Evolutionary conservation across 2,113 vertebrate species (phyloP), one percentile per base, ranked within the genome.

Genomic region (Pyrgilauda ruficollis): DNA sequence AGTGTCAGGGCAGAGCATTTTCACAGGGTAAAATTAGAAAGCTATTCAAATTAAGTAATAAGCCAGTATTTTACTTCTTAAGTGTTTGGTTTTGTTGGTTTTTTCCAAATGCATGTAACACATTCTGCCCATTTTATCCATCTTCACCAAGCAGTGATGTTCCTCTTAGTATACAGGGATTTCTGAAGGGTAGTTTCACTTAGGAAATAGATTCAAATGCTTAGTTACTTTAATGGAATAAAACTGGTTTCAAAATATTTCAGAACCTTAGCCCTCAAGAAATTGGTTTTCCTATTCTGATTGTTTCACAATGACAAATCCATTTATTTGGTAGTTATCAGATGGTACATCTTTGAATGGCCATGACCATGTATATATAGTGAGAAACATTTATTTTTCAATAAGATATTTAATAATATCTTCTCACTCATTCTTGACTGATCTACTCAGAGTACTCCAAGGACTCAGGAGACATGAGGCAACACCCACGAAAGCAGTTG

Each of bases 401-500:
- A n/a, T n/a, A n/a, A n/a, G n/a, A n/a, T n/a, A n/a, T n/a, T n/a
- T n/a, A n/a, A n/a, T n/a, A n/a, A 30, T 21, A 24, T 63, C 15
- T 75, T 77, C 72, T 47, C 31, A 84, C n/a, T 24, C 73, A 3
- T 69, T 44, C 39, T 41, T 85, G n/a, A 31, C 26, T 61, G 53
- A 62, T 69, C 15, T 37, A 28, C 20, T 76, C 46, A 6, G 15
- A 66, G 58, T 46, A 30, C 33, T 73, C 41, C 27, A 47, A 43
- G 49, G 37, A 24, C 14, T 62, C 31, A 92, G 28, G 26, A 49
- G 12, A 33, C 56, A 64, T 4, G 9, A 69, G 27, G 5, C 22
- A 73, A 69, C 37, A 83, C 6, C 8, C 30, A 27, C 30, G 8
- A 80, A 93, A 90, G 7, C 11, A 41, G 20, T 11, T 0, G 0